phyloP scores from a whole-genome alignment of 2,888 invertebrate species.

The Drosophila diplacantha region DNA sequence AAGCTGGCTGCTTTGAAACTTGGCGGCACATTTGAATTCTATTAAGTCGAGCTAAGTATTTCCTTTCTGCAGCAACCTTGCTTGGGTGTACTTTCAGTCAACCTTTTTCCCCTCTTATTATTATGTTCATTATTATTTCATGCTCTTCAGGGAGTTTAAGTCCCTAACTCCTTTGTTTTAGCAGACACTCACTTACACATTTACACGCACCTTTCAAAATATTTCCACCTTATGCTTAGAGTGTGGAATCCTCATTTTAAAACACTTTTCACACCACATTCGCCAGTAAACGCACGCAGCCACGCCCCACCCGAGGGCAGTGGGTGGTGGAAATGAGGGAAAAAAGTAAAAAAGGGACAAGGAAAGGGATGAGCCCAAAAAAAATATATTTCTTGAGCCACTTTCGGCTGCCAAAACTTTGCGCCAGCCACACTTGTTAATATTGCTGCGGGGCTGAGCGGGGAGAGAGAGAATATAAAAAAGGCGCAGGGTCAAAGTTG shows the following conservation, averaged over 20 bases:
- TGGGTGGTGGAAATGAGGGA: slow-evolving; percentile 27
- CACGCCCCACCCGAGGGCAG: slow-evolving; percentile 37
- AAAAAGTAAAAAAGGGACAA: slow-evolving; percentile 24
- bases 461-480: slow-evolving; percentile 32
- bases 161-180: neutral
- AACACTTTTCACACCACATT: slow-evolving; percentile 50
- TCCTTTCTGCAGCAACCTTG: neutral
- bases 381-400: slow-evolving; percentile 37
- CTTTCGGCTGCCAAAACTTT: slow-evolving; percentile 36
- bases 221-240: slow-evolving; percentile 34
- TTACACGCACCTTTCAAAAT: slow-evolving; percentile 21
- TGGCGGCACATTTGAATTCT: slow-evolving; percentile 5
- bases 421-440: slow-evolving; percentile 59
- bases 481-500: slow-evolving; percentile 58
- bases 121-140: slow-evolving; percentile 19
- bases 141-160: neutral
- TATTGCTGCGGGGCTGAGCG: slow-evolving; percentile 34
- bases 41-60: neutral
- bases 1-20: slow-evolving; percentile 6
- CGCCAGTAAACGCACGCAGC: slow-evolving; percentile 6
- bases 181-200: neutral
- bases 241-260: slow-evolving; percentile 39
- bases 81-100: neutral
- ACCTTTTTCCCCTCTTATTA: neutral
- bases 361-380: slow-evolving; percentile 23